Evolutionary conservation across 2,113 vertebrate genomes (phyloP).

Genomic region (Lanius ludovicianus): DNA sequence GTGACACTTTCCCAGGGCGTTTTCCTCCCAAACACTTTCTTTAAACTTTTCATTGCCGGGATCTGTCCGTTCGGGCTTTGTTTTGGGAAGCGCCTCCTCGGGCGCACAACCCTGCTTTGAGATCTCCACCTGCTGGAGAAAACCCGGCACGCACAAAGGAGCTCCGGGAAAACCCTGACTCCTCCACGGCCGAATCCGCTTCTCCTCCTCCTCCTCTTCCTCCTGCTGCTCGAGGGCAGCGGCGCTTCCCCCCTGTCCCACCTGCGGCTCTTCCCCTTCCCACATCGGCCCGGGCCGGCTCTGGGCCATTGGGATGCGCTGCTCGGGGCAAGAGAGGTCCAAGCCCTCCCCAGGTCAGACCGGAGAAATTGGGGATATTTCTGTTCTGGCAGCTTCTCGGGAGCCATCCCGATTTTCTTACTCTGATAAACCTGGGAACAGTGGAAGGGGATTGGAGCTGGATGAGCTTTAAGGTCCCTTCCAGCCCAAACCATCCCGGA

Average conservation of each 20-base stretch:
- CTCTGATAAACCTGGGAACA: accelerated
- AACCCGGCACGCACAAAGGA: background rate
- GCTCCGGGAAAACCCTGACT: background rate
- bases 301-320: background rate
- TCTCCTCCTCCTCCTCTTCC: background rate
- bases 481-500: too few relatives aligned
- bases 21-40: background rate
- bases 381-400: background rate
- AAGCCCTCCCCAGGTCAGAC: accelerated
- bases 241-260: background rate
- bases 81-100: background rate
- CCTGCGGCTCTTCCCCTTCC: background rate
- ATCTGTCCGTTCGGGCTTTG: background rate
- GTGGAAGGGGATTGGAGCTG: background rate
- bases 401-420: background rate
- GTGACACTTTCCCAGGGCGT: background rate
- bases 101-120: background rate
- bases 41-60: background rate
- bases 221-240: background rate
- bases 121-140: conserved; percentile 38
- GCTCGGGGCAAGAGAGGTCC: background rate
- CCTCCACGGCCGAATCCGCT: accelerated
- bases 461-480: too few relatives aligned
- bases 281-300: background rate
- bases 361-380: background rate